A percentile compares a stretch with the other conserved stretches of the same genome.
Conservation (phyloP, 2,113 vertebrate genomes). For the Rhadina sibilatrix region DNA sequence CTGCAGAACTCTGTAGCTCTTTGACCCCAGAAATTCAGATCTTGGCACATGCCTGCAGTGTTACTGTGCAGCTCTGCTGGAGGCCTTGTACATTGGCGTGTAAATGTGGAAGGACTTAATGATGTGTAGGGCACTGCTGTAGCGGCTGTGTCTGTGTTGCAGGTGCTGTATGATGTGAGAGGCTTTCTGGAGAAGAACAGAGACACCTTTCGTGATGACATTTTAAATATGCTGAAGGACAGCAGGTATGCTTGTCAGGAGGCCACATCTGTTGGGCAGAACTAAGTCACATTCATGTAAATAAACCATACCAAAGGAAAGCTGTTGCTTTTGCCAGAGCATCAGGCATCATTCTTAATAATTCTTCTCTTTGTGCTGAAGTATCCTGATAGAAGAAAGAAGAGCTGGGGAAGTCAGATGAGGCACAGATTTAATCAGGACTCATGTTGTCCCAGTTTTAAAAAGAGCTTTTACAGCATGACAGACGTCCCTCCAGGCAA, state of each 20-base stretch:
- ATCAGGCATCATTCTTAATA: neutral
- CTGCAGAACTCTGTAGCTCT: neutral
- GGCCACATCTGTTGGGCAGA: neutral
- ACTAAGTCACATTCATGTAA: neutral
- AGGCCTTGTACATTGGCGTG: neutral
- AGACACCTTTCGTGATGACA: constrained; percentile 92
- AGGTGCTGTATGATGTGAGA: constrained; percentile 88
- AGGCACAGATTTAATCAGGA: neutral
- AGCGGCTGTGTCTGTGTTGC: neutral
- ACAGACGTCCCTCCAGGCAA: neutral
- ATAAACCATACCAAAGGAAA: neutral
- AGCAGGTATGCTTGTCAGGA: constrained; percentile 77
- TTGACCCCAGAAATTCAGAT: neutral
- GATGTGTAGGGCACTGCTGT: neutral
- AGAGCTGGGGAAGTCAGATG: neutral
- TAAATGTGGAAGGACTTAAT: neutral
- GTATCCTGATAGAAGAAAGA: neutral
- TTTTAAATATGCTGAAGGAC: constrained; percentile 89
- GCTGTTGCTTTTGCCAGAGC: neutral
- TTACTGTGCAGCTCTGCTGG: neutral
- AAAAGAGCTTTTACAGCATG: neutral
- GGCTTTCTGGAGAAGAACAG: constrained; percentile 92
- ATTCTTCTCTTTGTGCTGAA: neutral
- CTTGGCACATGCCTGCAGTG: neutral
- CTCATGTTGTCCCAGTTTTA: neutral